Evolutionary conservation across 2,113 vertebrate genomes (phyloP).

Genomic region (Philantomba maxwellii): DNA sequence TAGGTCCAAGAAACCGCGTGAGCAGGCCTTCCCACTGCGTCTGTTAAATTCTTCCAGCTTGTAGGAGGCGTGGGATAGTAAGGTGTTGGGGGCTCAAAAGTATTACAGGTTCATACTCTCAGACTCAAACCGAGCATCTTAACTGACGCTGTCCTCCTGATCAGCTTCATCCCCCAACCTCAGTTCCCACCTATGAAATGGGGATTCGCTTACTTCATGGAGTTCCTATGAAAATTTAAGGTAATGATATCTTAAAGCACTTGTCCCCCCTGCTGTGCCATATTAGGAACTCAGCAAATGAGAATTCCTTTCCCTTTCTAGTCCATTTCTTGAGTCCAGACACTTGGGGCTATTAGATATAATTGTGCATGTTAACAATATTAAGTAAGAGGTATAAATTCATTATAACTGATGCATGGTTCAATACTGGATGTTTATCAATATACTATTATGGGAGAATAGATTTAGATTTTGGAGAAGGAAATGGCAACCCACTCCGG

Average conservation of each 20-base stretch:
- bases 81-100: fast-evolving
- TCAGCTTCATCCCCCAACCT: not conserved
- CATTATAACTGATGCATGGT: not conserved
- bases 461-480: not conserved
- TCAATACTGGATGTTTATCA: not conserved
- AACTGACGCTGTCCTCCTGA: not conserved
- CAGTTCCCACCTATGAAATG: not conserved
- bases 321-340: not conserved
- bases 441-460: not conserved
- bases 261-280: not conserved
- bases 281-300: not conserved
- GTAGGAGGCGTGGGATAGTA: not conserved
- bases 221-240: not conserved
- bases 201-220: not conserved
- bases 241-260: not conserved
- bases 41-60: not conserved
- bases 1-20: too few relatives aligned
- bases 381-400: not conserved
- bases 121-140: not conserved
- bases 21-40: not conserved
- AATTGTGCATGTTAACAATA: not conserved
- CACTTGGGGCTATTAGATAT: not conserved
- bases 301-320: not conserved
- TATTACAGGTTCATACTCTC: too few relatives aligned
- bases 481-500: too few relatives aligned